Conservation (phyloP, 1,140 invertebrate genomes). For the Zaprionus vittiger region DNA sequence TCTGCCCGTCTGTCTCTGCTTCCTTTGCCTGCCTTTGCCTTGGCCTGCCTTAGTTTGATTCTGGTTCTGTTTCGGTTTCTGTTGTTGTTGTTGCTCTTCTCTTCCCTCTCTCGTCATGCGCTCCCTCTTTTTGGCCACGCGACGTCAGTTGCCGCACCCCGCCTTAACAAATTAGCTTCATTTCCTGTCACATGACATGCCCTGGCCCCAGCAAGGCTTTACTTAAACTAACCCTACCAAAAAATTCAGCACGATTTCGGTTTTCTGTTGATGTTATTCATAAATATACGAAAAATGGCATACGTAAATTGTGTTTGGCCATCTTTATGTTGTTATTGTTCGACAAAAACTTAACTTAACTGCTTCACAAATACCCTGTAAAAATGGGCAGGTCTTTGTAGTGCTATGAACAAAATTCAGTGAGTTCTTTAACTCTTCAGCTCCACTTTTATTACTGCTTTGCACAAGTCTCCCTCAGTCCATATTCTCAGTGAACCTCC, state of each 20-base stretch:
- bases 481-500: too few relatives aligned
- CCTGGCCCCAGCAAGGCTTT: slow-evolving; percentile 46
- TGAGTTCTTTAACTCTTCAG: not conserved
- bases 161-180: slow-evolving; percentile 77
- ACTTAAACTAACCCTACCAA: slow-evolving; percentile 63
- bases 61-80: not conserved
- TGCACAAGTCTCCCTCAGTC: not conserved
- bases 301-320: slow-evolving; percentile 27
- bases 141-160: slow-evolving; percentile 58
- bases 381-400: not conserved
- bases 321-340: slow-evolving; percentile 38
- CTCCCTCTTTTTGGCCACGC: slow-evolving; percentile 36
- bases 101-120: not conserved
- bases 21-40: slow-evolving; percentile 25
- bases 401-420: accelerated
- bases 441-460: not conserved
- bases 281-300: slow-evolving; percentile 41
- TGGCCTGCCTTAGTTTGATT: not conserved
- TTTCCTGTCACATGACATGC: slow-evolving; percentile 72
- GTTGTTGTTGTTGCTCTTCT: not conserved
- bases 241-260: slow-evolving; percentile 34
- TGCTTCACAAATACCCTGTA: slow-evolving; percentile 4
- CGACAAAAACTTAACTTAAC: slow-evolving; percentile 14
- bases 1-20: not conserved
- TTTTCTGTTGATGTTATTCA: slow-evolving; percentile 39